Base-by-base conservation (phyloP, 30 jellyfish, hydroid and myxozoan species). In the Turritopsis rubra region DNA sequence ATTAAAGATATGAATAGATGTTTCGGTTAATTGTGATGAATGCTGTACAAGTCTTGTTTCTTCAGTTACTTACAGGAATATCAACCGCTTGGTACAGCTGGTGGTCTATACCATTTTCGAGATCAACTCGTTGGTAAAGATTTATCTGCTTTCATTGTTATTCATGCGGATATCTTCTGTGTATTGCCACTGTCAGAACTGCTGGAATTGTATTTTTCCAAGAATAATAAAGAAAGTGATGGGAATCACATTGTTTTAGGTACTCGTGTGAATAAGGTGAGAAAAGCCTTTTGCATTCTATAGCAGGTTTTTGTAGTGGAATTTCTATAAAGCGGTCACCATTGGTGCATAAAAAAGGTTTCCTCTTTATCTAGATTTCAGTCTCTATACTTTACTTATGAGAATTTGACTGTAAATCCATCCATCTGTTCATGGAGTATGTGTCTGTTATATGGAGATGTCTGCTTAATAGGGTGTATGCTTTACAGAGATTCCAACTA, bases 61-160 rank as follows among this genome's bases (percentile, higher is more conserved):
- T 85, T 24, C 65, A 92, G 98, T 52, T 92, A 92, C 52, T 85
- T 92, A 27, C 98, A 92, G 83, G 98, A 92, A 72, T 92, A 84
- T 68, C 91, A 85, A 52, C 98, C 98, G 3, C 90, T 92, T 52
- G 98, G 98, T 21, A 92, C 98, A 21, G 98, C 96, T 19, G 98
- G 98, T 72, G 98, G 98, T 3, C 73, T 92, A 72, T 92, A 92
- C 72, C 96, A 88, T 66, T 92, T 92, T 83, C 89, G 98, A 21
- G 98, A 92, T 82, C 98, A 92, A 81, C 88, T 92, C 28, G 20
- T 78, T 21, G 85, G 88, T 54, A 95, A 85, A 8, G 93, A 91
- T 18, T 81, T 85, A 21, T 94, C 93, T 0, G 96, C 96, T 20
- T 85, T 92, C 21, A 79, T 92, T 74, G 98, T 92, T 74, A 87